phyloP scores from a whole-genome alignment of 92 coral and sea anemone species.

The Anthopleura xanthogrammica region DNA sequence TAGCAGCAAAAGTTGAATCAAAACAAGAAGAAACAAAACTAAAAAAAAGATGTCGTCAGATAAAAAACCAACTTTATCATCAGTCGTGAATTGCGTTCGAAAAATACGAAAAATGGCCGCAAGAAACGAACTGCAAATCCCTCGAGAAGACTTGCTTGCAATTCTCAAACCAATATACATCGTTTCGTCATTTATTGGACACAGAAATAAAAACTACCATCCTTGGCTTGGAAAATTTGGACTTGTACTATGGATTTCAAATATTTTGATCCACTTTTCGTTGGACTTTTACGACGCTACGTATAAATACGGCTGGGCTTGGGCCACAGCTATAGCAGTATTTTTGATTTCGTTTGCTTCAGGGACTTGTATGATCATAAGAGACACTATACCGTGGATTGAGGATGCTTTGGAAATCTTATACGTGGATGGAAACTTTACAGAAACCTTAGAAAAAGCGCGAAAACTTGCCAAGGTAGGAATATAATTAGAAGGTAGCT shows the following conservation, averaged over 20 bases:
- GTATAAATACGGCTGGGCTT: constrained; percentile 89
- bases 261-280: constrained; percentile 71
- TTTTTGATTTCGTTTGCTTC: constrained; percentile 75
- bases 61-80: constrained; percentile 39
- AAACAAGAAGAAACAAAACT: not conserved
- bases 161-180: constrained; percentile 66
- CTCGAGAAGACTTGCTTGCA: constrained; percentile 60
- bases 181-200: constrained; percentile 83
- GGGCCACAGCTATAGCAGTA: constrained; percentile 91
- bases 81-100: constrained; percentile 50
- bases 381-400: constrained; percentile 86
- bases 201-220: constrained; percentile 59
- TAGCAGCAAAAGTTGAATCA: not conserved
- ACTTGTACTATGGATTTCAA: constrained; percentile 68
- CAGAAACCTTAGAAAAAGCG: constrained; percentile 79
- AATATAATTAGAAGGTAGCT: not conserved
- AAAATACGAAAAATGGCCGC: constrained; percentile 61
- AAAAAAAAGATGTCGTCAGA: constrained; percentile 34
- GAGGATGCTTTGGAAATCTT: constrained; percentile 82
- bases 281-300: constrained; percentile 95
- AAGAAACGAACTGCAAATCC: constrained; percentile 20
- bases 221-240: constrained; percentile 64
- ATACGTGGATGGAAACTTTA: constrained; percentile 77
- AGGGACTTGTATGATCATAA: constrained; percentile 66
- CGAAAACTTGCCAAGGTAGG: constrained; percentile 67